Conservation (phyloP, 1,140 invertebrate species). For the Panagrolaimus sp. region DNA sequence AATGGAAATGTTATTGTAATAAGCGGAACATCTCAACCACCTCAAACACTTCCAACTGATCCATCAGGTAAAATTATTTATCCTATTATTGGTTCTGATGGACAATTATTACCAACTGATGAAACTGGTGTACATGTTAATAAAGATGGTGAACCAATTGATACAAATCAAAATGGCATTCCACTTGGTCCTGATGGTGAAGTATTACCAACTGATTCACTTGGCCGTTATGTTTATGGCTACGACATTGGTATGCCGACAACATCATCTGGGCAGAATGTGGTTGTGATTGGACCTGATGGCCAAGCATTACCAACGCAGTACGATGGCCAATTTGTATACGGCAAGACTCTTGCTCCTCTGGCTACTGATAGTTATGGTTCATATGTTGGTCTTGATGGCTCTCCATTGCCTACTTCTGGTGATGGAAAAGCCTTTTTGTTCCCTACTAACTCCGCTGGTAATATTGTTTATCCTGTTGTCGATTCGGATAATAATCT, state of each 20-base stretch:
- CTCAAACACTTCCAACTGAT: constrained; percentile 34
- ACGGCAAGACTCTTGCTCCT: constrained; percentile 18
- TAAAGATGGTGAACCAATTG: neutral
- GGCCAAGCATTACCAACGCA: constrained; percentile 33
- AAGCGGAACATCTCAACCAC: constrained; percentile 3
- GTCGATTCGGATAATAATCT: constrained; percentile 23
- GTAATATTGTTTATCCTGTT: constrained; percentile 20
- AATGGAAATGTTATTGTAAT: constrained; percentile 11
- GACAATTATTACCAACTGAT: constrained; percentile 45
- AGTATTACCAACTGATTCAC: constrained; percentile 28
- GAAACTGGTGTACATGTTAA: constrained; percentile 31
- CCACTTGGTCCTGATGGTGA: constrained; percentile 25
- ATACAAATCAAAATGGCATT: constrained; percentile 4
- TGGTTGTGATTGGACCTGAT: constrained; percentile 30
- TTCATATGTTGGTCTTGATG: constrained; percentile 42
- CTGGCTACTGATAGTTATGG: constrained; percentile 35
- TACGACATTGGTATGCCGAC: constrained; percentile 18
- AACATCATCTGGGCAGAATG: constrained; percentile 9
- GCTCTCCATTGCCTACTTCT: constrained; percentile 44
- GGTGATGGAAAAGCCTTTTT: constrained; percentile 29
- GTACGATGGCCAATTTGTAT: neutral
- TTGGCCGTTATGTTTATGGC: constrained; percentile 17
- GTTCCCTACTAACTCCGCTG: constrained; percentile 25
- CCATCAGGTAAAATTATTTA: constrained; percentile 38
- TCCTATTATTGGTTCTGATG: constrained; percentile 41